Evolutionary conservation across 2,797 vertebrate genomes (phyloP).

Genomic region (Danio jaintianensis): DNA sequence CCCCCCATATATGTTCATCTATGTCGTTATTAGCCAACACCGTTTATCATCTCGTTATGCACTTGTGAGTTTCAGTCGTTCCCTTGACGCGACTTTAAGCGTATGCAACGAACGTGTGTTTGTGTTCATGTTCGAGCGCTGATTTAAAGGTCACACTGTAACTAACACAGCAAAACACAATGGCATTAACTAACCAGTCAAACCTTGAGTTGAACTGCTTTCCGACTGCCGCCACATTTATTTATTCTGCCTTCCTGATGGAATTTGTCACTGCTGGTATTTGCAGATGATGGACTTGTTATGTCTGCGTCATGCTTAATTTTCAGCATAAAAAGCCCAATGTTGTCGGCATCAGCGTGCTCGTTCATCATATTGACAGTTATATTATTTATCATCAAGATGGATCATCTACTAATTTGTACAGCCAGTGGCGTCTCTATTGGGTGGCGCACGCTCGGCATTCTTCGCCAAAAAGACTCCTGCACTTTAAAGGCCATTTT

Average conservation of each 20-base stretch:
- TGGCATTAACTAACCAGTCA: constrained; percentile 29
- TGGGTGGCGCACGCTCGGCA: constrained; percentile 22
- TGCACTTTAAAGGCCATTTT: constrained; percentile 51
- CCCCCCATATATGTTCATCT: too few species aligned
- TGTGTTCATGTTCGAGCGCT: not conserved
- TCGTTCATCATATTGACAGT: constrained; percentile 65
- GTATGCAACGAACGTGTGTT: constrained; percentile 2
- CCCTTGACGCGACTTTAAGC: constrained; percentile 3
- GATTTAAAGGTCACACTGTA: constrained; percentile 35
- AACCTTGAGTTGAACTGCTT: constrained; percentile 2
- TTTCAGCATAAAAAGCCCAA: constrained; percentile 65
- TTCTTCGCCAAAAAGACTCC: constrained; percentile 3
- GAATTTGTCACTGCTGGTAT: constrained; percentile 70
- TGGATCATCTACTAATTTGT: constrained; percentile 53
- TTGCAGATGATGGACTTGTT: constrained; percentile 67
- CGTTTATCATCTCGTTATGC: too few species aligned
- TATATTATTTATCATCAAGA: constrained; percentile 64
- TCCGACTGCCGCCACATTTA: constrained; percentile 30
- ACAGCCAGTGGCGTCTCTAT: constrained; percentile 30
- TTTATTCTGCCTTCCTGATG: constrained; percentile 52
- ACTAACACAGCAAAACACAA: not conserved
- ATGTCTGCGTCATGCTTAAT: constrained; percentile 61
- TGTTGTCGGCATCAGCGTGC: constrained; percentile 51
- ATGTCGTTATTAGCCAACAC: too few species aligned
- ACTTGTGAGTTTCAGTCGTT: not conserved